phyloP scores from a whole-genome alignment of 1,140 invertebrate genomes.

The Bombus fervidus region DNA sequence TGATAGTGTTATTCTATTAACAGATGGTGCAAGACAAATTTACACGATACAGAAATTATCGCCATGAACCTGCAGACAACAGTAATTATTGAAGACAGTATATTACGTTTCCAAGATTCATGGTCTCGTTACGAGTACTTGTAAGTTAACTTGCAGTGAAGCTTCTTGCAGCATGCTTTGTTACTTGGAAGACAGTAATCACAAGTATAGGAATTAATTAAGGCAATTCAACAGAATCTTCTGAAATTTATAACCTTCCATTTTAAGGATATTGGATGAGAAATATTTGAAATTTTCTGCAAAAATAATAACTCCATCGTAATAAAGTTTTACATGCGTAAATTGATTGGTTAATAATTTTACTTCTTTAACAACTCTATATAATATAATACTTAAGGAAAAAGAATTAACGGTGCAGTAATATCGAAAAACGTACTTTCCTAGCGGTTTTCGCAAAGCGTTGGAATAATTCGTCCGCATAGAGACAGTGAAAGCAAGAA shows the following conservation, averaged over 20 bases:
- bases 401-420: background rate
- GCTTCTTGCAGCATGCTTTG: background rate
- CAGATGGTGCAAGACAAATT: background rate
- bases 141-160: background rate
- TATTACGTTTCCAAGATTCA: background rate
- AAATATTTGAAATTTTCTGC: too few relatives aligned
- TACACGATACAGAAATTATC: background rate
- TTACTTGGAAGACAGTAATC: background rate
- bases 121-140: background rate
- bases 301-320: too few relatives aligned
- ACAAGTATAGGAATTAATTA: too few relatives aligned
- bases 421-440: background rate
- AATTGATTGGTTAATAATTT: too few relatives aligned
- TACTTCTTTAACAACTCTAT: too few relatives aligned
- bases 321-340: too few relatives aligned
- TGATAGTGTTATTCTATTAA: background rate
- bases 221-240: background rate
- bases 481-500: too few relatives aligned
- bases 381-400: too few relatives aligned
- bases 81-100: background rate
- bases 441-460: background rate
- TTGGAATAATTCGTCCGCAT: background rate
- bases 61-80: background rate
- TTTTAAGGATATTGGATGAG: background rate
- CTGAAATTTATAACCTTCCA: background rate